Evolutionary conservation across 2,888 invertebrate species (phyloP).

Genomic region (Ceramica pisi): DNA sequence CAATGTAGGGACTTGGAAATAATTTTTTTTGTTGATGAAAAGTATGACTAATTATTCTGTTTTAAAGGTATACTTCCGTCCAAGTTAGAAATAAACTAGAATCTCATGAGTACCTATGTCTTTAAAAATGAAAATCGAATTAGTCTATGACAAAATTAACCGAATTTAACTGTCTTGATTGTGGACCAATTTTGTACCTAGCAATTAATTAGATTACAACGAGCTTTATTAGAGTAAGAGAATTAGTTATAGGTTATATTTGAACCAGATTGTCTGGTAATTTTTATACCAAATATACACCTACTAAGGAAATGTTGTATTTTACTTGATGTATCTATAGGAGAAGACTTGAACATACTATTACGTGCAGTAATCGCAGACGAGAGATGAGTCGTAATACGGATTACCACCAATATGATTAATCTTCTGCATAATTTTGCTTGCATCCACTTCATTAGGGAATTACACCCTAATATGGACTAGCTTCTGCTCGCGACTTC

Average conservation of each 20-base stretch:
- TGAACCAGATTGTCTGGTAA: slow-evolving; percentile 79
- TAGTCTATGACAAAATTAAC: slow-evolving; percentile 25
- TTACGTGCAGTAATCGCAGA: background rate
- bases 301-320: slow-evolving; percentile 64
- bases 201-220: slow-evolving; percentile 73
- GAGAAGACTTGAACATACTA: background rate
- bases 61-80: slow-evolving; percentile 45
- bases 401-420: too few species aligned
- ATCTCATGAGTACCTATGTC: slow-evolving; percentile 52
- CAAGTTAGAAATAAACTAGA: slow-evolving; percentile 49
- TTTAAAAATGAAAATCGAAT: slow-evolving; percentile 7
- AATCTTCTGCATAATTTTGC: too few species aligned
- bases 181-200: slow-evolving; percentile 71
- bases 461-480: too few species aligned
- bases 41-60: slow-evolving; percentile 15
- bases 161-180: slow-evolving; percentile 30
- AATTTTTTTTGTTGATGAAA: slow-evolving; percentile 9
- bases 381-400: too few species aligned
- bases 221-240: slow-evolving; percentile 84
- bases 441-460: too few species aligned
- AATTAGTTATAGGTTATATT: slow-evolving; percentile 80
- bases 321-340: slow-evolving; percentile 46
- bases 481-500: too few species aligned
- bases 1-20: slow-evolving; percentile 15
- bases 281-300: slow-evolving; percentile 90